phyloP scores from a whole-genome alignment of 2,797 vertebrate genomes.

The Morus bassanus region DNA sequence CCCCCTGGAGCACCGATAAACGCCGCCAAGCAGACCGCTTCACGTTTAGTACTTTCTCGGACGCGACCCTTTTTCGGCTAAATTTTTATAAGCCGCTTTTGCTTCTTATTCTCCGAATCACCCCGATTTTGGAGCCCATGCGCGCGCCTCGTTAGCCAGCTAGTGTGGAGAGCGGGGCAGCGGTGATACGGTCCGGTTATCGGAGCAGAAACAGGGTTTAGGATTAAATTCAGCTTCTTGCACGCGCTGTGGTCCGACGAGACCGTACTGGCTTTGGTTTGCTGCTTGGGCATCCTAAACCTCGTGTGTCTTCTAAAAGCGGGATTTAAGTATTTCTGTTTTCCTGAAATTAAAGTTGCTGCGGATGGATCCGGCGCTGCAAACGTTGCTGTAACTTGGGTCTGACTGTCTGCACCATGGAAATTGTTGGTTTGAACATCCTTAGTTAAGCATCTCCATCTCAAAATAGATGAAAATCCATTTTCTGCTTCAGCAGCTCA shows the following conservation, averaged over 20 bases:
- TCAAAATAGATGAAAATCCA: not conserved
- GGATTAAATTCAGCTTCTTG: not conserved
- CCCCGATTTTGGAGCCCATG: fast-evolving
- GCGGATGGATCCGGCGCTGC: not conserved
- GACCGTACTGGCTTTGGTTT: not conserved
- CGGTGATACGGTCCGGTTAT: fast-evolving
- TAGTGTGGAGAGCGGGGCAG: not conserved
- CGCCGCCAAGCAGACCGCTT: not conserved
- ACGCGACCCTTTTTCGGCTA: fast-evolving
- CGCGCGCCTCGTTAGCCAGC: not conserved
- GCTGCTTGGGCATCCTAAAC: not conserved
- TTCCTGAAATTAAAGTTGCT: no score
- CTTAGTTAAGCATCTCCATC: not conserved
- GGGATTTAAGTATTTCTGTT: not conserved
- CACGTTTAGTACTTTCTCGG: not conserved
- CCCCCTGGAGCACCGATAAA: not conserved
- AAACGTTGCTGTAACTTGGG: not conserved
- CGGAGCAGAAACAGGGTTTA: no score
- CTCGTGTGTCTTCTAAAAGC: not conserved
- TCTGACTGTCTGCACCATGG: not conserved
- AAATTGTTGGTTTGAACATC: not conserved
- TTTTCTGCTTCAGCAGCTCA: not conserved
- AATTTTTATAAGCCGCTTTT: not conserved
- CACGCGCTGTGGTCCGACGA: fast-evolving
- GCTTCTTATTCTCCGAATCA: fast-evolving